phyloP scores from a whole-genome alignment of 2,113 vertebrate species.

The Narcine bancroftii region DNA sequence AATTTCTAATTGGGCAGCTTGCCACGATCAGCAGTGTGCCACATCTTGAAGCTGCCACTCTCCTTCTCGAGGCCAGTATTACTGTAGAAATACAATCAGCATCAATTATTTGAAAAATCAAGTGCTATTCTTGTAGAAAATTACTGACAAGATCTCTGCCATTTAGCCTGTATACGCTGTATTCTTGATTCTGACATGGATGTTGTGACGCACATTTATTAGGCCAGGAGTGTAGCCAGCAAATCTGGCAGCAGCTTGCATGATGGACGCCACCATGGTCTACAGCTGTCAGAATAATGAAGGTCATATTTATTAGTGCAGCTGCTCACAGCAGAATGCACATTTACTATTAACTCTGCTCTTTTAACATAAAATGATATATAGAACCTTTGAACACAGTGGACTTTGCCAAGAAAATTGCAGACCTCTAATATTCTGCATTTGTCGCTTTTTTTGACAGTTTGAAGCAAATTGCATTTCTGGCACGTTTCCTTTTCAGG shows the following conservation, averaged over 20 bases:
- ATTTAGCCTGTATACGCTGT: background rate
- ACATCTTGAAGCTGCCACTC: background rate
- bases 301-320: slow-evolving; percentile 2
- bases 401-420: background rate
- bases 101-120: slow-evolving; percentile 27
- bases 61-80: background rate
- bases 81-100: slow-evolving; percentile 21
- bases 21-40: background rate
- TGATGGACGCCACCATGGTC: background rate
- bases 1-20: slow-evolving; percentile 30
- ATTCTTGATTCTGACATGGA: background rate
- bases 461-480: background rate
- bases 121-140: slow-evolving; percentile 20
- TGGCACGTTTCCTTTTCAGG: background rate
- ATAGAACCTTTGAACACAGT: background rate
- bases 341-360: background rate
- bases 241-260: background rate
- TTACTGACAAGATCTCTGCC: slow-evolving; percentile 22
- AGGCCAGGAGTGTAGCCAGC: background rate
- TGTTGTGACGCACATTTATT: slow-evolving; percentile 6
- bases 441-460: background rate
- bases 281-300: slow-evolving; percentile 29
- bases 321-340: background rate
- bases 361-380: background rate
- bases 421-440: background rate